Evolutionary conservation across 2,113 vertebrate species (phyloP).

Genomic region (Odobenus rosmarus): DNA sequence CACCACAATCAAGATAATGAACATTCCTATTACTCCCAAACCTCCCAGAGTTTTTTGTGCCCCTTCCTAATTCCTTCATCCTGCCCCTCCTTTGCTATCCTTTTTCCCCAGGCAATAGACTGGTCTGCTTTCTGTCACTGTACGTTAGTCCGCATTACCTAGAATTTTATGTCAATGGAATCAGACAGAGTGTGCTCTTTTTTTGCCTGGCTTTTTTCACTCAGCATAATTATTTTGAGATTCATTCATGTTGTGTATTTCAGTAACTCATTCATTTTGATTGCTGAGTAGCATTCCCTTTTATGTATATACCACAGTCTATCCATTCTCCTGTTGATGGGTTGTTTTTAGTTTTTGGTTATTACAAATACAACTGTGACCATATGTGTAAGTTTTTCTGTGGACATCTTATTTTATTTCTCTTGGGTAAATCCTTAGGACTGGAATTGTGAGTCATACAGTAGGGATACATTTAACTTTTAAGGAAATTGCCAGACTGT

Average conservation of each 20-base stretch:
- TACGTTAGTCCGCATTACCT: background rate
- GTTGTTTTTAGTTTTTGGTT: background rate
- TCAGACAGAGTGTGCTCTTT: background rate
- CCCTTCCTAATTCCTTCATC: background rate
- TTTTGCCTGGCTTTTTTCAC: background rate
- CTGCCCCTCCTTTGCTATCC: background rate
- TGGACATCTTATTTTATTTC: constrained; percentile 11
- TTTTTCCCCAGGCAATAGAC: background rate
- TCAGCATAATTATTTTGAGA: background rate
- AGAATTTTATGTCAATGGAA: background rate
- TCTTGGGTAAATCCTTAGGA: constrained; percentile 1
- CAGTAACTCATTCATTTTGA: background rate
- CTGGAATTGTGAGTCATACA: background rate
- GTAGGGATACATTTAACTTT: constrained; percentile 5
- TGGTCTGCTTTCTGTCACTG: background rate
- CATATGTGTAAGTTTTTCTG: constrained; percentile 16
- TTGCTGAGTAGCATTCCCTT: background rate
- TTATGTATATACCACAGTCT: background rate
- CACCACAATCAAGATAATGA: background rate
- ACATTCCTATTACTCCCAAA: background rate
- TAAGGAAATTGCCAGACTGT: constrained; percentile 1
- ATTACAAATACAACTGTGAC: background rate
- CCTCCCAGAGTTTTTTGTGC: background rate
- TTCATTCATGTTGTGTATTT: background rate
- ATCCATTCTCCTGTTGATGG: background rate